These are phyloP conservation scores for Brachionus angularis DNA, from an alignment of 1,140 invertebrate genomes.

Conservation along the genomic window DNA sequence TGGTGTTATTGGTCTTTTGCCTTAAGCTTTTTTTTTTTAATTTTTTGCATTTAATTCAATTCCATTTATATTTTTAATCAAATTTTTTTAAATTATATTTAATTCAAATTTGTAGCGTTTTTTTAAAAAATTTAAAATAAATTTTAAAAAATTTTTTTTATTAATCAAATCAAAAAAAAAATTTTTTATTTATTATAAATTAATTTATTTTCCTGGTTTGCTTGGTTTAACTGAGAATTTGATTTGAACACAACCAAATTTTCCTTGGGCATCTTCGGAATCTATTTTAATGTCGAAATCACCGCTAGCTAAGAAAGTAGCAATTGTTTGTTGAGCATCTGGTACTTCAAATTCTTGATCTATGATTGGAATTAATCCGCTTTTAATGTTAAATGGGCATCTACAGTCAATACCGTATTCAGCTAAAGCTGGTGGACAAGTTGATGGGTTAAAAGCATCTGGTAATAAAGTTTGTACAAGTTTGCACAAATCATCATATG, in stretches of 20 bases:
- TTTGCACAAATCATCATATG: conserved; percentile 34
- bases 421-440: conserved; percentile 14
- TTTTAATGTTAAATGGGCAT: conserved; percentile 38
- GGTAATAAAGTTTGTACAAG: conserved; percentile 25
- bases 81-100: no score
- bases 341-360: conserved; percentile 12
- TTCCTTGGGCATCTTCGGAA: conserved; percentile 11
- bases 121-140: neutral
- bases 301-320: conserved; percentile 32
- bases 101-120: no score
- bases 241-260: neutral
- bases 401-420: conserved; percentile 40
- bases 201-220: conserved; percentile 2
- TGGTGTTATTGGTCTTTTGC: conserved; percentile 80
- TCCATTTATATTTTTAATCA: neutral
- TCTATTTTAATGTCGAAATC: conserved; percentile 38
- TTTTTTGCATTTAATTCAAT: conserved; percentile 10
- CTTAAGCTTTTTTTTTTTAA: neutral
- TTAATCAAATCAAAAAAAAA: no score
- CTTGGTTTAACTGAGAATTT: conserved; percentile 36
- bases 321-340: neutral
- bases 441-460: neutral
- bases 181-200: no score
- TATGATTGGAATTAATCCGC: neutral
- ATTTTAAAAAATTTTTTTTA: neutral